A percentile compares a stretch with the other conserved stretches of the same genome.
Evolutionary conservation across 2,888 invertebrate genomes (phyloP).

Genomic region (Ophion obscuratus): DNA sequence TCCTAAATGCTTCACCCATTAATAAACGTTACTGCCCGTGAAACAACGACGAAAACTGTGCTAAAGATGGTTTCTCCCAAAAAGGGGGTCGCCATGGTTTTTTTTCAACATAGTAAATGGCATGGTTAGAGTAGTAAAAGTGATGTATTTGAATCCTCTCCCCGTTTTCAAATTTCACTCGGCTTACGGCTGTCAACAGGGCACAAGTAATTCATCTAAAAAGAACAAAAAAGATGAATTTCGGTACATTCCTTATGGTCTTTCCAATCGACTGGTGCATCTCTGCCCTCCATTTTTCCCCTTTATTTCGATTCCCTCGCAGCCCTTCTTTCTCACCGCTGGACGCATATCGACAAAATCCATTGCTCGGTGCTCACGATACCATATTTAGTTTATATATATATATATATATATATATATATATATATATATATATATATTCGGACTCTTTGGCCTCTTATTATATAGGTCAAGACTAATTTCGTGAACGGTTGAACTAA

Average conservation of each 20-base stretch:
- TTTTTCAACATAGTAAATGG: too few species aligned
- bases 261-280: neutral
- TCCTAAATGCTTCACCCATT: too few species aligned
- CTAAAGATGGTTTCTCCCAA: too few species aligned
- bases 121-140: too few species aligned
- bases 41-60: too few species aligned
- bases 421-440: constrained; percentile 6
- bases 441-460: constrained; percentile 57
- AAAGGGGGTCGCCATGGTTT: too few species aligned
- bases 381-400: constrained; percentile 22
- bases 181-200: neutral
- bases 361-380: constrained; percentile 14
- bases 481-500: constrained; percentile 55
- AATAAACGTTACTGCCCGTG: too few species aligned
- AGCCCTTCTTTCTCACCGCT: constrained; percentile 39
- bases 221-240: neutral
- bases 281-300: constrained; percentile 10
- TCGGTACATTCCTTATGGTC: constrained; percentile 8
- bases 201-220: neutral
- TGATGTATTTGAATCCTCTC: neutral
- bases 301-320: constrained; percentile 10
- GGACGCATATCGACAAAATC: constrained; percentile 22
- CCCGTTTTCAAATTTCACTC: neutral
- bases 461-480: constrained; percentile 66
- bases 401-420: neutral